A percentile compares a stretch with the other conserved stretches of the same genome.
Evolutionary conservation across 2,888 invertebrate species (phyloP).

Genomic region (Eristalinus aeneus): DNA sequence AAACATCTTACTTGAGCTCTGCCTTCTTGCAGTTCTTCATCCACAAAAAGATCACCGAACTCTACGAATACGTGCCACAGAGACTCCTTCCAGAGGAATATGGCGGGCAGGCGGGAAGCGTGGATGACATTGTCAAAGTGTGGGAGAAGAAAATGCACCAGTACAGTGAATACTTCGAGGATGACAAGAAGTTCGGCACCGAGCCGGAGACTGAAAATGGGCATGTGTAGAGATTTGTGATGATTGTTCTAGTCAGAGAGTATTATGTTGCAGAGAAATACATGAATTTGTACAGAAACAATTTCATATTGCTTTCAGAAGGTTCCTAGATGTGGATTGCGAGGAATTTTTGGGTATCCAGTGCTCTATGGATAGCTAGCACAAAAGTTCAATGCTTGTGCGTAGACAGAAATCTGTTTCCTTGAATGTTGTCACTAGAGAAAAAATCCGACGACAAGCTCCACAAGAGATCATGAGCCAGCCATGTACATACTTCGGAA

Average conservation of each 20-base stretch:
- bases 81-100: constrained; percentile 84
- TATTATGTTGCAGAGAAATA: background rate
- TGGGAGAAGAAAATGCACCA: constrained; percentile 71
- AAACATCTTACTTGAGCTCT: constrained; percentile 42
- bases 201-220: background rate
- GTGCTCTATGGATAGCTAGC: too few relatives aligned
- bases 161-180: constrained; percentile 69
- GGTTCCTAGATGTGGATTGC: too few relatives aligned
- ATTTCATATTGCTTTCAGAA: background rate
- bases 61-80: constrained; percentile 82
- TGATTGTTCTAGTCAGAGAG: background rate
- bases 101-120: constrained; percentile 82
- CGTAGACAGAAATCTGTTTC: too few relatives aligned
- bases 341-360: too few relatives aligned
- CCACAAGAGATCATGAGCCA: too few relatives aligned
- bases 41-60: constrained; percentile 75
- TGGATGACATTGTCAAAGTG: constrained; percentile 72
- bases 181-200: constrained; percentile 43
- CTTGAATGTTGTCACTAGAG: too few relatives aligned
- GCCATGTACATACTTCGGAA: too few relatives aligned
- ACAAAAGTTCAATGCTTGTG: too few relatives aligned
- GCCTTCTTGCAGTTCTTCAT: constrained; percentile 75
- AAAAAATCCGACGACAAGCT: too few relatives aligned
- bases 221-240: background rate
- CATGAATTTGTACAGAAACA: background rate